Conservation (phyloP, 2,797 vertebrate species). For the Chiloscyllium punctatum region DNA sequence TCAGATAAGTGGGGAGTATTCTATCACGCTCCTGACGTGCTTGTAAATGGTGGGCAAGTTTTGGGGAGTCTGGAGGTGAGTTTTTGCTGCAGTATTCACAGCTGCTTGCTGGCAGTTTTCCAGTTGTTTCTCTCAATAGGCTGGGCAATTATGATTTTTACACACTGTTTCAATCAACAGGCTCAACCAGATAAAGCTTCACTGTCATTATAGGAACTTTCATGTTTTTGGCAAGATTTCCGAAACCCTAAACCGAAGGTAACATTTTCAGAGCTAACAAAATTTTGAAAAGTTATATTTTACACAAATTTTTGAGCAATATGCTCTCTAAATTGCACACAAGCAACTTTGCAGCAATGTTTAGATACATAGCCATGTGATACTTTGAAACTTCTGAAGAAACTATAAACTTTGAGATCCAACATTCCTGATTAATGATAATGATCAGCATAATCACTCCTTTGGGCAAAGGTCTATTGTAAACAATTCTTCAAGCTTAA, state of each 20-base stretch:
- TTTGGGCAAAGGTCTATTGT: background rate
- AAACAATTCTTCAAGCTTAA: slow-evolving; percentile 5
- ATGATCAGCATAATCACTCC: background rate
- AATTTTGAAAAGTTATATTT: background rate
- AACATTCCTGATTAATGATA: background rate
- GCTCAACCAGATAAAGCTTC: background rate
- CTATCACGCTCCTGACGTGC: no score
- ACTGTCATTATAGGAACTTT: background rate
- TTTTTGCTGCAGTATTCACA: no score
- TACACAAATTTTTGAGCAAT: background rate
- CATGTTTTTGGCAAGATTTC: background rate
- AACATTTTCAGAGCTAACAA: background rate
- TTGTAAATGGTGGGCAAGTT: no score
- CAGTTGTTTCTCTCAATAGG: no score
- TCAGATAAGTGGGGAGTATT: no score
- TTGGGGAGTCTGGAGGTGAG: no score
- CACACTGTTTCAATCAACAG: background rate
- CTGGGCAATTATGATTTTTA: no score
- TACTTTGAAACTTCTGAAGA: background rate
- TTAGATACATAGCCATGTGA: background rate
- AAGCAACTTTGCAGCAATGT: background rate
- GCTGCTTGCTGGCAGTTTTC: no score
- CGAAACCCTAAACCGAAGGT: background rate
- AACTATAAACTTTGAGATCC: background rate
- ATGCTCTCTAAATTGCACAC: background rate